Evolutionary conservation across 2,113 vertebrate species (phyloP), one percentile per base, ranked within the genome.

Genomic region (Apteryx mantelli): DNA sequence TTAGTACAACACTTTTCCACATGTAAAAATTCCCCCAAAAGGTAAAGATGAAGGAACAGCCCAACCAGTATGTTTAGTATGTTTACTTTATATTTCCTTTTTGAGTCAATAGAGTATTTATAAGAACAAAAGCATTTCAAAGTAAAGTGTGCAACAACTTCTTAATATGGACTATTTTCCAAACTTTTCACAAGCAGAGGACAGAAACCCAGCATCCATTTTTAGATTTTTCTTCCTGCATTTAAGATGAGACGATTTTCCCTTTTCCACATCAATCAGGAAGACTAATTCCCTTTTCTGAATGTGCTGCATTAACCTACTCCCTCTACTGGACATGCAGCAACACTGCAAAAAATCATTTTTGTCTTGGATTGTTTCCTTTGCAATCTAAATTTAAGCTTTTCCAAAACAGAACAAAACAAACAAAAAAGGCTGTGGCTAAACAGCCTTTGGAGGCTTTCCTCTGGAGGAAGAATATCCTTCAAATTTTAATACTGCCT

Each of bases 241-340:
- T 44, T 53, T 53, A 32, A 65, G 7, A 1, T 8, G 52, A 42
- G 40, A 55, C 56, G n/a, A n/a, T 50, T 21, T 68, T 42, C 9
- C 26, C 28, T 55, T 42, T 30, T 14, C 48, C 17, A 68, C 48
- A 42, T 36, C 22, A 25, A 30, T 17, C 15, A 11, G 2, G 13
- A 70, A 91, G 64, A 9, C 4, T 55, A 13, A n/a, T 30, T 65
- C 42, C 8, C 52, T 36, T 65, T 25, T 11, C 34, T 17, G 26
- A 40, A 16, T 2, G 4, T 40, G 56, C 34, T 69, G 73, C 42
- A 69, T 79, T 64, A 52, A 68, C 76, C 24, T 22, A 11, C 92
- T 82, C 95, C 92, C 94, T 91, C 95, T 97, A 61, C 77, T 13
- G 96, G 95, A 8, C 69, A 89, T 0, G n/a, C n/a, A 84, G 56